A percentile compares a stretch with the other conserved stretches of the same genome.
These are phyloP conservation scores for Helogale parvula DNA, from an alignment of 2,113 vertebrate genomes.

Conservation along the genomic window DNA sequence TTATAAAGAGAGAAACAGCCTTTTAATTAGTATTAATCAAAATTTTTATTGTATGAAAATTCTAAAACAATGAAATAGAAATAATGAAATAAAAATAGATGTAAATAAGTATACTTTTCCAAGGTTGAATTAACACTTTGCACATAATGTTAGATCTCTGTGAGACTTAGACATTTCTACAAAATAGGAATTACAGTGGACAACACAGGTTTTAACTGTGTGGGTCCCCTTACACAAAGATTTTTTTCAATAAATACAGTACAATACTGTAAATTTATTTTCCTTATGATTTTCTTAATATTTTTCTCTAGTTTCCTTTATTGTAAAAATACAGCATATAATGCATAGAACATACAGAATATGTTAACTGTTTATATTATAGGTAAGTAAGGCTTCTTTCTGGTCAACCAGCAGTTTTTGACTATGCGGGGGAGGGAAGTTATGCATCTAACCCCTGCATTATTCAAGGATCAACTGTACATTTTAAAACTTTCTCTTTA, in stretches of 20 bases:
- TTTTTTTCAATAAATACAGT: neutral
- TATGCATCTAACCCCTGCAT: neutral
- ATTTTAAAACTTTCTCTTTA: slow-evolving; percentile 14
- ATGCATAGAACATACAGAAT: neutral
- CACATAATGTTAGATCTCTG: neutral
- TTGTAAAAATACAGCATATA: neutral
- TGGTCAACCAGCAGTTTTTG: neutral
- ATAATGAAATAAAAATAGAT: neutral
- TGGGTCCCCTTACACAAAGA: neutral
- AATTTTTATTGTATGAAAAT: neutral
- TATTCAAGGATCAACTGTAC: neutral
- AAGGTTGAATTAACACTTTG: neutral
- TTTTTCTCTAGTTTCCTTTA: neutral
- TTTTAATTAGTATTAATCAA: neutral
- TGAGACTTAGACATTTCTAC: neutral
- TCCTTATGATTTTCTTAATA: neutral
- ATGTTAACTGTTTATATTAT: neutral
- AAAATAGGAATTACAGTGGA: neutral
- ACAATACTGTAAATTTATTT: neutral
- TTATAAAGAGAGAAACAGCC: neutral
- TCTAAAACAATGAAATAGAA: neutral
- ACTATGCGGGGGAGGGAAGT: neutral
- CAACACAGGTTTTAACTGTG: neutral
- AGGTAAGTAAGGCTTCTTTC: neutral
- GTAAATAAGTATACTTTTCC: neutral